These are phyloP conservation scores for Xestoiulus laeticollis DNA, from an alignment of 2,888 invertebrate genomes.

Conservation along the genomic window DNA sequence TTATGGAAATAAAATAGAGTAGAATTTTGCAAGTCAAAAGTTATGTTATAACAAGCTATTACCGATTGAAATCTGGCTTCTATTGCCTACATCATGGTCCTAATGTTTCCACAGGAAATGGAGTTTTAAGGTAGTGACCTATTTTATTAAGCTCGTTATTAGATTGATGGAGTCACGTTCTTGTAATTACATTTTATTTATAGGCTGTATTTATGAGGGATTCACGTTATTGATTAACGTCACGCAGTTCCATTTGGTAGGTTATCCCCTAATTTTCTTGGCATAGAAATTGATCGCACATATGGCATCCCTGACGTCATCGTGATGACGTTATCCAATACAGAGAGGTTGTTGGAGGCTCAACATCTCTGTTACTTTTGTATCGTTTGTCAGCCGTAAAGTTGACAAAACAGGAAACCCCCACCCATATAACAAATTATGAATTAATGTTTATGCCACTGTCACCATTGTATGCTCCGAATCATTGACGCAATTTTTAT, in stretches of 20 bases:
- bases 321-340: not conserved
- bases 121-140: not conserved
- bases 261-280: not conserved
- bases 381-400: not conserved
- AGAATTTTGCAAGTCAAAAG: too few relatives aligned
- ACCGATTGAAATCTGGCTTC: too few relatives aligned
- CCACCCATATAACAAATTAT: not conserved
- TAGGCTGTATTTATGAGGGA: slow-evolving; percentile 19
- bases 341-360: not conserved
- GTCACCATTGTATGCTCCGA: not conserved
- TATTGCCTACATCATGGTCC: too few relatives aligned
- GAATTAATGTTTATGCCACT: not conserved
- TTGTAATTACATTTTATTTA: not conserved
- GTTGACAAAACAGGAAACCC: not conserved
- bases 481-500: not conserved
- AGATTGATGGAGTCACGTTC: not conserved
- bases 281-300: not conserved
- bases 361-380: not conserved
- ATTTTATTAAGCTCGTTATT: slow-evolving; percentile 1
- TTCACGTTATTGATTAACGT: not conserved
- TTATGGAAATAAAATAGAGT: too few relatives aligned
- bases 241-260: not conserved
- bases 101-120: too few relatives aligned
- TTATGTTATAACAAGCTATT: too few relatives aligned
- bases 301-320: not conserved